phyloP scores from a whole-genome alignment of 2,797 vertebrate species.

The Allobates femoralis region DNA sequence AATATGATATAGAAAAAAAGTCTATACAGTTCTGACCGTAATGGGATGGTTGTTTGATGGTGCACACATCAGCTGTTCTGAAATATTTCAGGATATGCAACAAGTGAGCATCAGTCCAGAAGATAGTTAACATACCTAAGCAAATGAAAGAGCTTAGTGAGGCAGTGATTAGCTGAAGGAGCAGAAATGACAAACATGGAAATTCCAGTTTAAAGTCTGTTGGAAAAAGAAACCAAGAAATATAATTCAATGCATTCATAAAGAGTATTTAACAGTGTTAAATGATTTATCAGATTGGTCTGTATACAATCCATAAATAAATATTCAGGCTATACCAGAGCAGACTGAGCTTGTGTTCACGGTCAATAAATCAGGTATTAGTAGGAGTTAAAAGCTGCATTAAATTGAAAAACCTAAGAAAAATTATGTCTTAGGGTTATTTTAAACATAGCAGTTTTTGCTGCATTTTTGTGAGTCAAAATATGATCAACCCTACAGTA shows the following conservation, averaged over 20 bases:
- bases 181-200: background rate
- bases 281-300: no score
- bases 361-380: no score
- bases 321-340: no score
- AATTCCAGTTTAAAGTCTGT: background rate
- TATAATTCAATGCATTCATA: background rate
- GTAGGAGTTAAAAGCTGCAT: no score
- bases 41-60: background rate
- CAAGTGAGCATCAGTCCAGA: constrained; percentile 4
- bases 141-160: constrained; percentile 1
- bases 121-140: background rate
- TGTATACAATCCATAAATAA: no score
- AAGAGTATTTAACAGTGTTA: no score
- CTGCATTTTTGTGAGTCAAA: no score
- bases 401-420: no score
- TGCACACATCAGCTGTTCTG: background rate
- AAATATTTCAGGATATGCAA: constrained; percentile 5
- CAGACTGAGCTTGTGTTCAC: no score
- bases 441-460: no score
- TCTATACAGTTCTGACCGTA: background rate
- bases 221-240: background rate
- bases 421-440: no score
- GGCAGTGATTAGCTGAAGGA: background rate
- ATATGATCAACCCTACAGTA: no score
- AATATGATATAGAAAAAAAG: background rate